Evolutionary conservation across 2,888 invertebrate species (phyloP).

Genomic region (Yponomeuta cagnagella): DNA sequence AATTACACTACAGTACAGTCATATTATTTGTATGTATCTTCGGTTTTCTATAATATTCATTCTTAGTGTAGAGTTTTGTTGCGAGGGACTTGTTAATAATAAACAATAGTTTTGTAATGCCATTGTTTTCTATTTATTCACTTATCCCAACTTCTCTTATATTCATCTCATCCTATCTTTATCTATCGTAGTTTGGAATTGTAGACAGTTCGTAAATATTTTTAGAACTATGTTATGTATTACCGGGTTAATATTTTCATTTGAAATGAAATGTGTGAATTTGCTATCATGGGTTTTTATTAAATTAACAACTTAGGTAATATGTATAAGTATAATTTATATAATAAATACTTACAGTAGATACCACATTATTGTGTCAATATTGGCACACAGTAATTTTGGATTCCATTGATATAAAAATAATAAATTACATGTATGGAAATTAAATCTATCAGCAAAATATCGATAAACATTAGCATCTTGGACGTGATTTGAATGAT

Average conservation of each 20-base stretch:
- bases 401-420: slow-evolving; percentile 26
- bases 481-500: slow-evolving; percentile 39
- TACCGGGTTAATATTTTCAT: slow-evolving; percentile 9
- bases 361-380: slow-evolving; percentile 51
- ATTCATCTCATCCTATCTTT: slow-evolving; percentile 37
- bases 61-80: slow-evolving; percentile 62
- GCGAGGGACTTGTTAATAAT: slow-evolving; percentile 66
- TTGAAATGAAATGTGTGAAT: slow-evolving; percentile 32
- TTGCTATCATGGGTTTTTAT: slow-evolving; percentile 52
- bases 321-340: slow-evolving; percentile 42
- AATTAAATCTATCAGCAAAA: slow-evolving; percentile 26
- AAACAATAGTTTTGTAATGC: slow-evolving; percentile 68
- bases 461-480: slow-evolving; percentile 27
- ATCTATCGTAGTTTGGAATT: background rate
- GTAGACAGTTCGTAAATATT: background rate
- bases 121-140: slow-evolving; percentile 52
- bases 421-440: slow-evolving; percentile 19
- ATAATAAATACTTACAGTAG: slow-evolving; percentile 42
- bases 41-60: slow-evolving; percentile 32
- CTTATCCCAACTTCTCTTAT: slow-evolving; percentile 45
- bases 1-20: slow-evolving; percentile 19
- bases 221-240: slow-evolving; percentile 11
- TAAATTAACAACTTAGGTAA: slow-evolving; percentile 53
- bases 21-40: slow-evolving; percentile 8
- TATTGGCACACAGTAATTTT: slow-evolving; percentile 51